Base-by-base conservation (phyloP, 2,113 vertebrate genomes). In the Sinocyclocheilus maitianheensis region DNA sequence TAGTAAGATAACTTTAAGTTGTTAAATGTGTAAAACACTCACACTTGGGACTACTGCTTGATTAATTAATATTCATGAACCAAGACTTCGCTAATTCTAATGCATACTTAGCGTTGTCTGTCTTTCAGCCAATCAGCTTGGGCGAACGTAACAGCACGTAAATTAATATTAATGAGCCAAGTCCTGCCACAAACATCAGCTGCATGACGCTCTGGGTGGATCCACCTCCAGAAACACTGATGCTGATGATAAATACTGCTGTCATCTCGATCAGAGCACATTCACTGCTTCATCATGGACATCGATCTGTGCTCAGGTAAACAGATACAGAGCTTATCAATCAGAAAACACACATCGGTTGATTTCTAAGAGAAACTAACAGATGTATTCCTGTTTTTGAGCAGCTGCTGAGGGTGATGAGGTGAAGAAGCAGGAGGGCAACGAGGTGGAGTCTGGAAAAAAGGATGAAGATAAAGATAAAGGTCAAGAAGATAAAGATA, bases 401-500 rank as follows among this genome's bases (percentile, higher is more conserved):
- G 0, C 26, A 58, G 76, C 77, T 58, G 53, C 0, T 37, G 53
- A 18, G 22, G 76, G 18, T 37, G 77, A 69, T 20, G 65, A 53
- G 26, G 51, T 78, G 53, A 78, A 58, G 51, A 78, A 78, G 76
- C 26, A 30, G 10, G 18, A 78, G 30, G 76, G 53, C 0, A 10
- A 26, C 2, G 76, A 78, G 76, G 77, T 78, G 77, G 77, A 78
- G 3, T 78, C 37, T 13, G 77, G 53, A 13, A n/a, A 78, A 20
- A 78, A 78, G 30, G 76, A 78, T 34, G 58, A 78, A 34, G 77
- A 60, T 1, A 78, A 77, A 10, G 48, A 77, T 0, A 30, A 67
- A 14, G 53, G 37, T 0, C 34, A 58, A 34, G 46, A 77, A 77
- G 75, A 77, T 0, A 55, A 77, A 20, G 48, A 77, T 12, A 69